These are phyloP conservation scores for Brassicogethes aeneus DNA, from an alignment of 2,888 invertebrate species.

Conservation along the genomic window DNA sequence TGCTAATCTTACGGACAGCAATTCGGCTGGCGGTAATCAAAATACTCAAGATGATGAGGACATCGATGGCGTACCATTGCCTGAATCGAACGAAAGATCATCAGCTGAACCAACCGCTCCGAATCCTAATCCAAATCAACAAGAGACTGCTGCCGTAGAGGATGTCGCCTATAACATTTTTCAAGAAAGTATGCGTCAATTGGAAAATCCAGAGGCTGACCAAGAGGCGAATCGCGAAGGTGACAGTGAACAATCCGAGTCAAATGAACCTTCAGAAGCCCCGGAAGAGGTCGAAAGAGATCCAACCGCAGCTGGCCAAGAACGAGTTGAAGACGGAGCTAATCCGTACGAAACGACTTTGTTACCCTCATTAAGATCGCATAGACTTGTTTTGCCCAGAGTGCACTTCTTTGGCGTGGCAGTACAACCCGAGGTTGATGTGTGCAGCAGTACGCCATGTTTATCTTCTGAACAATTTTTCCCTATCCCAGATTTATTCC, in stretches of 20 bases:
- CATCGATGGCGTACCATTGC: slow-evolving; percentile 28
- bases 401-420: too few relatives aligned
- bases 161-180: slow-evolving; percentile 1
- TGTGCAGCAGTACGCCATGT: background rate
- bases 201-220: background rate
- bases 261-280: slow-evolving; percentile 17
- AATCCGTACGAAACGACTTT: background rate
- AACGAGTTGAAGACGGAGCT: background rate
- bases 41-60: slow-evolving; percentile 21
- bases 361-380: too few relatives aligned
- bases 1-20: slow-evolving; percentile 5
- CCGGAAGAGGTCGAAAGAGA: background rate
- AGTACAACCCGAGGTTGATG: background rate
- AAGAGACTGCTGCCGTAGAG: slow-evolving; percentile 7
- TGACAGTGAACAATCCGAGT: slow-evolving; percentile 3
- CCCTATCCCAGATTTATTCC: background rate
- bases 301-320: background rate
- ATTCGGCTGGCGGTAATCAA: slow-evolving; percentile 3
- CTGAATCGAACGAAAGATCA: slow-evolving; percentile 12
- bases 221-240: background rate
- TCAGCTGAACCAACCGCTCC: slow-evolving; percentile 11
- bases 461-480: background rate
- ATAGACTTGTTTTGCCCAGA: too few relatives aligned
- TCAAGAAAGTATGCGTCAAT: too few relatives aligned
- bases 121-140: too few relatives aligned